Evolutionary conservation across 2,888 invertebrate genomes (phyloP), one percentile per base, ranked within the genome.

Genomic region (Steinernema scapterisci): DNA sequence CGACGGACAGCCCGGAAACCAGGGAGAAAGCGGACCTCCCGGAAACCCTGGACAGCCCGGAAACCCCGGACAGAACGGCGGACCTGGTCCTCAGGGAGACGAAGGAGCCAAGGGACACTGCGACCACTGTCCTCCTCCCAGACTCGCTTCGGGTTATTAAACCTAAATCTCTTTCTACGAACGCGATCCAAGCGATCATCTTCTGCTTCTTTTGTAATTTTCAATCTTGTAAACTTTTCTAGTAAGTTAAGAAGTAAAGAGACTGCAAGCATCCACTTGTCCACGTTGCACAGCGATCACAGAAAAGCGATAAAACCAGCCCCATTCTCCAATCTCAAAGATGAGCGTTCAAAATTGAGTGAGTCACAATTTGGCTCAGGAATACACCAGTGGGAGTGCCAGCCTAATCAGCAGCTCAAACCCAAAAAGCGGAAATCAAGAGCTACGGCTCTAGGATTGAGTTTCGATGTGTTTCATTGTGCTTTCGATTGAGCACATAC

Each of bases 81-180:
- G 63, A 27, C 70, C 75, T 25, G 79, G 79, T 51, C 11, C 23
- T 13, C 78, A 76, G 44, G 79, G 79, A 75, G 13, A 75, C 43
- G 78, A 78, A 75, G 73, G 72, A 16, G 72, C 74, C 1, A 78
- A 78, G 73, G 77, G 77, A 31, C 72, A 71, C 6, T 79, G 79
- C 71, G 78, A 78, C 31, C 79, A 79, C 70, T 79, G 79, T 72
- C 79, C 79, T 75, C 79, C 79, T 73, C 79, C 79, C 72, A 73
- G 79, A 71, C 74, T 75, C 31, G 79, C 79, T n/a, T 78, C 79
- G 23, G 79, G 79, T 72, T 79, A 79, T 76, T 79, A 72, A 73
- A 71, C 63, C 63, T 16, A 25, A 11, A 6, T 31, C 6, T 63
- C 63, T 63, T 63, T 19, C 27, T n/a, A 63, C 63, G 63, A 31